phyloP scores from a whole-genome alignment of 2,888 invertebrate genomes.

The Ceriagrion tenellum region DNA sequence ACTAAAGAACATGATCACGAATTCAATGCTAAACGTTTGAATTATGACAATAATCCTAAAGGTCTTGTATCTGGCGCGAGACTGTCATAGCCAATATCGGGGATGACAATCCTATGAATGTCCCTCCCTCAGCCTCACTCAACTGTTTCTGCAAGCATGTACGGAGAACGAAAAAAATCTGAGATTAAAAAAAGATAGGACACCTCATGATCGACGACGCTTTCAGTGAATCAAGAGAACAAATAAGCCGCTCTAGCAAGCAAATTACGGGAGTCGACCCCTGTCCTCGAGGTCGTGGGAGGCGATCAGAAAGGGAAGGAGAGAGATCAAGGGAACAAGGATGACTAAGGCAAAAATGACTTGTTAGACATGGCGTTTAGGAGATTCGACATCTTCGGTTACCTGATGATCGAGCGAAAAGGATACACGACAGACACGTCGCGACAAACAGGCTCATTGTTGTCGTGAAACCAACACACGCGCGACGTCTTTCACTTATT shows the following conservation, averaged over 20 bases:
- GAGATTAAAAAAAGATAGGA: not conserved
- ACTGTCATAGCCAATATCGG: too few species aligned
- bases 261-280: not conserved
- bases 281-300: not conserved
- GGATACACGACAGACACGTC: not conserved
- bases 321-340: not conserved
- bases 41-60: too few species aligned
- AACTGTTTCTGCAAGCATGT: too few species aligned
- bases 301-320: not conserved
- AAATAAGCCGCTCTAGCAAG: not conserved
- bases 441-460: constrained; percentile 55
- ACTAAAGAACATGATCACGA: too few species aligned
- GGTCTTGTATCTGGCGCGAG: too few species aligned
- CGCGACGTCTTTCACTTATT: not conserved
- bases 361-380: constrained; percentile 59
- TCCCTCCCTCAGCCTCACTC: too few species aligned
- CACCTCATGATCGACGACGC: not conserved
- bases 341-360: constrained; percentile 42
- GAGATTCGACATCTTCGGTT: constrained; percentile 9
- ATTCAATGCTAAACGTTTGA: too few species aligned
- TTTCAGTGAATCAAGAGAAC: not conserved
- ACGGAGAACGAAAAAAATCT: not conserved
- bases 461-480: constrained; percentile 52
- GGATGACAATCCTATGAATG: too few species aligned
- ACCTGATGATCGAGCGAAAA: not conserved